Conservation (phyloP, 2,113 vertebrate genomes). For the Muscicapa adusta region DNA sequence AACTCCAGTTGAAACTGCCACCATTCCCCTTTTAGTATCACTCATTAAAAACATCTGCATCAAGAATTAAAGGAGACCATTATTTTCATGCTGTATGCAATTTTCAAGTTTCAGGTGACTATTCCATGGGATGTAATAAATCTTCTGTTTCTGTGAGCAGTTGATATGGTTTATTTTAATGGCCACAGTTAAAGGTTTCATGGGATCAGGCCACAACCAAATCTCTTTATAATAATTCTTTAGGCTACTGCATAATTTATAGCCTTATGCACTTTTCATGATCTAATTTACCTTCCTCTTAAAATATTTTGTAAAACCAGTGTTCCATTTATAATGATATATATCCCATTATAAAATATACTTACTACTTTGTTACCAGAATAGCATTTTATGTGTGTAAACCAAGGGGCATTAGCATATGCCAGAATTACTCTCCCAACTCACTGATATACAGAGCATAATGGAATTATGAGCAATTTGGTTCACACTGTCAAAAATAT, state of each 20-base stretch:
- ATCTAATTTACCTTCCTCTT: conserved; percentile 77
- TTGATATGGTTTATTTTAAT: conserved; percentile 63
- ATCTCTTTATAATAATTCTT: conserved; percentile 75
- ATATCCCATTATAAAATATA: conserved; percentile 63
- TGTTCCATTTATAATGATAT: conserved; percentile 72
- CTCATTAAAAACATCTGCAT: conserved; percentile 27
- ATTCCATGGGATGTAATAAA: neutral
- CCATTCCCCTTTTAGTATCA: neutral
- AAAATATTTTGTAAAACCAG: conserved; percentile 75
- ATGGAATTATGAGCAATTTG: conserved; percentile 41
- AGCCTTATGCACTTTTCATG: conserved; percentile 73
- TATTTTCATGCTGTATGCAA: neutral
- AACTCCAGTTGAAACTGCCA: neutral
- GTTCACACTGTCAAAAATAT: conserved; percentile 45
- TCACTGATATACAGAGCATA: neutral
- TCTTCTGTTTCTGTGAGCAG: neutral
- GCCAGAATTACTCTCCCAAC: conserved; percentile 23
- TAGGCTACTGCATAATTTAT: conserved; percentile 73
- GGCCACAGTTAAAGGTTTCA: conserved; percentile 65
- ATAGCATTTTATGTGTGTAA: conserved; percentile 35
- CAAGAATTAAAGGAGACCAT: neutral
- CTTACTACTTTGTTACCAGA: conserved; percentile 43
- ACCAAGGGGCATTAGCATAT: conserved; percentile 13
- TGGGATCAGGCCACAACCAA: conserved; percentile 63
- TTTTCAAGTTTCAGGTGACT: conserved; percentile 9